Evolutionary conservation across 2,797 vertebrate species (phyloP).

Genomic region (Chromobotia macracanthus): DNA sequence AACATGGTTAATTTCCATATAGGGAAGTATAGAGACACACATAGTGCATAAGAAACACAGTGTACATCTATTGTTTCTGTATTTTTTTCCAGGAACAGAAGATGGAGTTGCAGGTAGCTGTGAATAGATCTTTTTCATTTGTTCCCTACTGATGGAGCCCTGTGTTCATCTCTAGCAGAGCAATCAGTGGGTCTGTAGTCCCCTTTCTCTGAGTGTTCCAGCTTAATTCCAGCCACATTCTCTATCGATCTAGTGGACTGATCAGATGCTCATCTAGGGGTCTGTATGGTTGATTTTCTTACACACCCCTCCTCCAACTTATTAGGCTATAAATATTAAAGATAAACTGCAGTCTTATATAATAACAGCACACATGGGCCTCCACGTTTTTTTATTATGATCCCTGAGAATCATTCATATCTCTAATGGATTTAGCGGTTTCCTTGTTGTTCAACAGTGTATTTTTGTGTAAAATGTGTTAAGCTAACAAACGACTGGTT

Average conservation of each 20-base stretch:
- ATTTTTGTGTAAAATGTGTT: conserved; percentile 18
- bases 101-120: not conserved
- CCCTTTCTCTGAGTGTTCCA: conserved; percentile 31
- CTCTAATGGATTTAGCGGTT: conserved; percentile 23
- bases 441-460: conserved; percentile 15
- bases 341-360: not conserved
- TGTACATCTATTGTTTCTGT: conserved; percentile 4
- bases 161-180: conserved; percentile 28
- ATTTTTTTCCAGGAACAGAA: not conserved
- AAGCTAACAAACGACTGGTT: conserved; percentile 30
- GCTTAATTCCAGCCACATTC: conserved; percentile 42
- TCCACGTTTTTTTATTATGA: not conserved
- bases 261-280: conserved; percentile 43
- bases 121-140: conserved; percentile 40
- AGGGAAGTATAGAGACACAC: too few species aligned
- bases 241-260: conserved; percentile 44
- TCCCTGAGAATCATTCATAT: conserved; percentile 36
- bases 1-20: too few species aligned
- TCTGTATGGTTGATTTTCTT: not conserved
- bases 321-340: conserved; percentile 42
- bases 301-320: not conserved
- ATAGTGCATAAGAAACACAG: not conserved
- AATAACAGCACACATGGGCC: conserved; percentile 1
- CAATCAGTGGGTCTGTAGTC: conserved; percentile 35
- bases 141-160: not conserved